Evolutionary conservation across 2,888 invertebrate genomes (phyloP), one percentile per base, ranked within the genome.

Genomic region (Calephelis perditalis): DNA sequence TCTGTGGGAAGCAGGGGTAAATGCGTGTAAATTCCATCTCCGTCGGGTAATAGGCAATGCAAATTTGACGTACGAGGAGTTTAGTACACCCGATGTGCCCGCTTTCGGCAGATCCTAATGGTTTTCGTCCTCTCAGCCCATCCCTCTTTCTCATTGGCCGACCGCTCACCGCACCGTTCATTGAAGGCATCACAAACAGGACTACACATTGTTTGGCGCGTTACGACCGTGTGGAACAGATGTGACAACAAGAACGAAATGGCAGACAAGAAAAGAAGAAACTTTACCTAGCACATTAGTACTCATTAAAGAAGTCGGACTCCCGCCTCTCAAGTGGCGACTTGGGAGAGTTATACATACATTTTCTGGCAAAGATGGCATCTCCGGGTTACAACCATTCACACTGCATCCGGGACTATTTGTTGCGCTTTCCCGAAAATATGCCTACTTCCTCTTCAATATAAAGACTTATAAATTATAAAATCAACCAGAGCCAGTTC

Each of bases 31-130:
- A 10, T 44, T 9, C 10, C 12, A 56, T 35, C 26, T 40, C 44
- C 10, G 56, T 49, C 37, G 49, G 5, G 0, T 55, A 40, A 15
- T 44, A 44, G 44, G 44, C 2, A 44, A 44, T 44, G 44, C 65
- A 12, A 43, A 65, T 58, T 59, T 70, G 61, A 62, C 58, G n/a
- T 68, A 63, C 11, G 69, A 69, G 49, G 68, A 68, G 54, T 60
- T 67, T 60, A 62, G 59, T 44, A 69, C 67, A 15, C n/a, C n/a
- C n/a, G n/a, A n/a, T n/a, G n/a, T n/a, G 58, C 35, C 57, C 54
- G 26, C 4, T 61, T n/a, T 61, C 61, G 12, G 37, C 57, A 15
- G 54, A 64, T 44, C 59, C 63, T 4, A 57, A 54, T 8, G 61
- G 62, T 46, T 52, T 59, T 8, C 15, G 36, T 37, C 44, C 60